Percentiles rank a stretch among this genome's conserved stretches.
Evolutionary conservation across 2,888 invertebrate species (phyloP).

Genomic region (Lumbricus terrestris): DNA sequence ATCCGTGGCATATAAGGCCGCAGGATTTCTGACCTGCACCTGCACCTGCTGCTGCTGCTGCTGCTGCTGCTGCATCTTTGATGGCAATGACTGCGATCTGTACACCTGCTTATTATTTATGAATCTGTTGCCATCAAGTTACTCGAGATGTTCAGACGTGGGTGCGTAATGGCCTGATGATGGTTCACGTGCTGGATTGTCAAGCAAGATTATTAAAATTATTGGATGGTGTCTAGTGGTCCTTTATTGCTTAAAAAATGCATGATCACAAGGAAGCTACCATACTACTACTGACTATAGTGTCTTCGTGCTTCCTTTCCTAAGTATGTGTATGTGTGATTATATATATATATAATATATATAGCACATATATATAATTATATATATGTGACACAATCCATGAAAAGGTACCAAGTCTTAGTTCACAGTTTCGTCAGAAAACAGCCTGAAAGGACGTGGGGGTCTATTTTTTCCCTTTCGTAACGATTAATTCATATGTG

Average conservation of each 20-base stretch:
- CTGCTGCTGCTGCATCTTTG: not conserved
- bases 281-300: not conserved
- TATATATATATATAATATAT: too few relatives aligned
- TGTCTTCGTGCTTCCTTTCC: not conserved
- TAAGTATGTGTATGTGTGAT: too few relatives aligned
- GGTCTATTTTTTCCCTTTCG: too few relatives aligned
- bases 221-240: not conserved
- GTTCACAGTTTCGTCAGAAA: too few relatives aligned
- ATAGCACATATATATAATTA: too few relatives aligned
- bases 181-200: too few relatives aligned
- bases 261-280: not conserved
- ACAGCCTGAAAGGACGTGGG: too few relatives aligned
- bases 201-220: not conserved
- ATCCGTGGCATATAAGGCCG: not conserved
- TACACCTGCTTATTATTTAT: not conserved
- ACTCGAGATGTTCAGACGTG: not conserved
- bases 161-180: not conserved
- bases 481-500: too few relatives aligned
- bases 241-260: not conserved
- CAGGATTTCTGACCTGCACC: not conserved
- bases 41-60: too few relatives aligned
- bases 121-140: not conserved
- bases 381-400: too few relatives aligned
- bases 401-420: too few relatives aligned
- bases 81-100: not conserved